Base-by-base conservation (phyloP, 1,140 invertebrate genomes). In the Aphelenchoides besseyi region DNA sequence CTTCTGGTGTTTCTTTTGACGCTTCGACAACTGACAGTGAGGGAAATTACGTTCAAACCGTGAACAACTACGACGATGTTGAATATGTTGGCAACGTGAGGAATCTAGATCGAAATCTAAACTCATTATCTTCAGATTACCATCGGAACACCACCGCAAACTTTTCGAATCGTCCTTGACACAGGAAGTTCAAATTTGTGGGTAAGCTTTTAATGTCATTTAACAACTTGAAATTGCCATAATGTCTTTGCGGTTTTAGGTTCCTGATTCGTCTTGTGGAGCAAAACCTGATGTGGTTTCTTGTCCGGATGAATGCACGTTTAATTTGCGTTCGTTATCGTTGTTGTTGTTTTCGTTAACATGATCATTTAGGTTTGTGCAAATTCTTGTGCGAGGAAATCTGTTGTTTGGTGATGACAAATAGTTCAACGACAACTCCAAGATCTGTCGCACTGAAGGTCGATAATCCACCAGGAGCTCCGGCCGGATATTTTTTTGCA, bases 21-120 rank as follows among this genome's bases (percentile, higher is more conserved):
- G 5, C 55, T 8, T 8, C 5, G 5, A 48, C 41, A 12, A 48
- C 41, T 36, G 59, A n/a, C 1, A 26, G n/a, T 36, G n/a, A 61
- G 1, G 67, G 30, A 0, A 70, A 72, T 12, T 30, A 71, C 18
- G 32, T 72, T 5, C 53, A 74, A 26, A 30, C 29, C 30, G 70
- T 72, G 18, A 36, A 30, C 2, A 68, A 77, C 67, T 77, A 74
- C 68, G 74, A 61, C 52, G 76, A 78, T 30, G 55, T 70, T n/a
- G 76, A 78, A 41, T 78, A 78, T 54, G 55, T 78, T 29, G 76
- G 76, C 53, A 78, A 78, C 36, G 32, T 61, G 30, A 61, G 59
- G 1, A 52, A 16, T 48, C 41, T 23, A 48, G 41, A 23, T 48
- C 23, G 41, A 23, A 48, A 12, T 48, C 41, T 59, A 23, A 28